Evolutionary conservation across 1,140 invertebrate genomes (phyloP).

Genomic region (Diachasmimorpha longicaudata): DNA sequence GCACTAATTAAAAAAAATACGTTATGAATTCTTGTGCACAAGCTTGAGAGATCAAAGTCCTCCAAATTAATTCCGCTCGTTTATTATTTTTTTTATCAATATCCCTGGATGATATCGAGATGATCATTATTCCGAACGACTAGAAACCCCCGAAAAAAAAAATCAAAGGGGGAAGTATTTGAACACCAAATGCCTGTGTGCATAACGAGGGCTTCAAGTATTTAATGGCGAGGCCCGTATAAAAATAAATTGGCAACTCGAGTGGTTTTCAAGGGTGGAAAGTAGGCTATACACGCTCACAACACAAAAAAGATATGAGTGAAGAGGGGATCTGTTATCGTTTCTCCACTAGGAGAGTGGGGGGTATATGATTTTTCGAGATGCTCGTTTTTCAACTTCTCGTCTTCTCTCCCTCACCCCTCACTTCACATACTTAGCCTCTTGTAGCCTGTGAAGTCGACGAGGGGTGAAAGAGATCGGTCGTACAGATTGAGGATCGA

Average conservation of each 20-base stretch:
- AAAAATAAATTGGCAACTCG: slow-evolving; percentile 35
- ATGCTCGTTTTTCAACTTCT: slow-evolving; percentile 26
- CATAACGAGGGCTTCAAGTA: slow-evolving; percentile 31
- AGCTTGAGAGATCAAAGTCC: slow-evolving; percentile 15
- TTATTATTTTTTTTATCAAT: not conserved
- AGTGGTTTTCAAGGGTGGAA: slow-evolving; percentile 14
- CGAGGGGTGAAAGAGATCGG: slow-evolving; percentile 17
- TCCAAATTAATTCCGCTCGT: not conserved
- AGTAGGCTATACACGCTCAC: not conserved
- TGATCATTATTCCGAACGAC: slow-evolving; percentile 19
- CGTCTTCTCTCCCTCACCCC: not conserved
- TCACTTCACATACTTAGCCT: not conserved
- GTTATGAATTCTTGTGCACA: not conserved
- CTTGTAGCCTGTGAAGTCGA: slow-evolving; percentile 2
- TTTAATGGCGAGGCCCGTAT: slow-evolving; percentile 32
- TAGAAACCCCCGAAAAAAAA: not conserved
- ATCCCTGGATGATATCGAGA: not conserved
- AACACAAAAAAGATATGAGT: not conserved
- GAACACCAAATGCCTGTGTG: slow-evolving; percentile 16
- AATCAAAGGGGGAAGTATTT: not conserved
- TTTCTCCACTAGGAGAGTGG: not conserved
- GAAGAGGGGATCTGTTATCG: not conserved
- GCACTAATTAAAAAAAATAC: not conserved
- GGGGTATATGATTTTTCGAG: slow-evolving; percentile 27
- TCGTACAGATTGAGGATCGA: slow-evolving; percentile 14